These are phyloP conservation scores for Erpobdella octoculata DNA, from an alignment of 2,888 invertebrate species.

Conservation along the genomic window DNA sequence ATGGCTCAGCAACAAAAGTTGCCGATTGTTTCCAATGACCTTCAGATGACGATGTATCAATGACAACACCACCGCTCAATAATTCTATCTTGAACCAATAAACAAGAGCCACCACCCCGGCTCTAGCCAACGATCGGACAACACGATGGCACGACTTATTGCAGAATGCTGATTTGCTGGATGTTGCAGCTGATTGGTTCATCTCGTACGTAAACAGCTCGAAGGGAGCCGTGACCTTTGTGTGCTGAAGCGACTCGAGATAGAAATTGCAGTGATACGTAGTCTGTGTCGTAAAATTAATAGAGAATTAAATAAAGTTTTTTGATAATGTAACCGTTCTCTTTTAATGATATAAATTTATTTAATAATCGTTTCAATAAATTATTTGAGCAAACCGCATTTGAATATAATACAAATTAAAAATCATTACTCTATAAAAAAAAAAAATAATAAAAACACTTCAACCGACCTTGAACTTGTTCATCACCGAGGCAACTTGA, in stretches of 20 bases:
- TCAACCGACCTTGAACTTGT: conserved; percentile 44
- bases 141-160: conserved; percentile 23
- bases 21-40: conserved; percentile 45
- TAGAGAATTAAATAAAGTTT: neutral
- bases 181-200: conserved; percentile 26
- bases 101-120: conserved; percentile 42
- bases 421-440: no score
- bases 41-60: conserved; percentile 39
- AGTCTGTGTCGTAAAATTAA: conserved; percentile 38
- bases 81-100: conserved; percentile 46
- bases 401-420: neutral
- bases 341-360: neutral
- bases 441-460: no score
- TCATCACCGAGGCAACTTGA: conserved; percentile 44
- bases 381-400: neutral
- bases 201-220: conserved; percentile 42
- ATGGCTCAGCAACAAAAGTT: conserved; percentile 34
- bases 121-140: conserved; percentile 36
- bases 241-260: conserved; percentile 41
- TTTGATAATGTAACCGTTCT: neutral
- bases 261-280: conserved; percentile 44
- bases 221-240: conserved; percentile 42
- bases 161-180: neutral
- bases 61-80: conserved; percentile 35
- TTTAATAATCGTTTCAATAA: neutral